A percentile compares a stretch with the other conserved stretches of the same genome.
phyloP scores from a whole-genome alignment of 53 echinoderm and acorn worm genomes.

The Apostichopus leukothele region DNA sequence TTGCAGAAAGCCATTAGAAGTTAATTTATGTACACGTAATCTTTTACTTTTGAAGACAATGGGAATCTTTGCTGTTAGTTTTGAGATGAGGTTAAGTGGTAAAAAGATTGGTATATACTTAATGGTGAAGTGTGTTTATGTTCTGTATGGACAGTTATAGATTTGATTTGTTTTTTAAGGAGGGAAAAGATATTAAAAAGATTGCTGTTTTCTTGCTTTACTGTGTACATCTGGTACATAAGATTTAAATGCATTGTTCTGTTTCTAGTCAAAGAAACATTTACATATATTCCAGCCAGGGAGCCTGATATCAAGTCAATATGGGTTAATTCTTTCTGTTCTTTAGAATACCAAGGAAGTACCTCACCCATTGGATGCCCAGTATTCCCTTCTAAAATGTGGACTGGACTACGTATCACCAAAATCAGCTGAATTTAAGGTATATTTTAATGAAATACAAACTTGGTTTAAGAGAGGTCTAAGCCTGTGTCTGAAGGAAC shows the following conservation, averaged over 20 bases:
- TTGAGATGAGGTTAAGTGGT: too few species aligned
- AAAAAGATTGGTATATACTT: too few species aligned
- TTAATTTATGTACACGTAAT: too few species aligned
- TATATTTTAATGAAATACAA: constrained; percentile 22
- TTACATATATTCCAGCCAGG: too few species aligned
- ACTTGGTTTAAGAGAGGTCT: too few species aligned
- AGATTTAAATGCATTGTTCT: neutral
- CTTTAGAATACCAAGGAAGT: constrained; percentile 57
- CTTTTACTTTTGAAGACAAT: neutral
- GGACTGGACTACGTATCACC: constrained; percentile 64
- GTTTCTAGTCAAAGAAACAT: neutral
- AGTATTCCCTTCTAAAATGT: constrained; percentile 81
- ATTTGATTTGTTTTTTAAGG: too few species aligned
- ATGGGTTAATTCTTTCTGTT: neutral
- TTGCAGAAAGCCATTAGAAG: too few species aligned
- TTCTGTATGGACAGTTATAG: too few species aligned
- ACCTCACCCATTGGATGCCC: constrained; percentile 87
- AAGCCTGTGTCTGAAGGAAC: too few species aligned
- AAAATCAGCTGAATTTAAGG: constrained; percentile 70
- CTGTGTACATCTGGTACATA: neutral
- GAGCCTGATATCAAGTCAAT: too few species aligned
- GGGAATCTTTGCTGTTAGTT: too few species aligned
- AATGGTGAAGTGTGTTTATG: too few species aligned
- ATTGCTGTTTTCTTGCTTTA: neutral
- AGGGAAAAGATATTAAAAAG: neutral